Evolutionary conservation across 2,888 invertebrate species (phyloP).

Genomic region (Priocnemis perturbator): DNA sequence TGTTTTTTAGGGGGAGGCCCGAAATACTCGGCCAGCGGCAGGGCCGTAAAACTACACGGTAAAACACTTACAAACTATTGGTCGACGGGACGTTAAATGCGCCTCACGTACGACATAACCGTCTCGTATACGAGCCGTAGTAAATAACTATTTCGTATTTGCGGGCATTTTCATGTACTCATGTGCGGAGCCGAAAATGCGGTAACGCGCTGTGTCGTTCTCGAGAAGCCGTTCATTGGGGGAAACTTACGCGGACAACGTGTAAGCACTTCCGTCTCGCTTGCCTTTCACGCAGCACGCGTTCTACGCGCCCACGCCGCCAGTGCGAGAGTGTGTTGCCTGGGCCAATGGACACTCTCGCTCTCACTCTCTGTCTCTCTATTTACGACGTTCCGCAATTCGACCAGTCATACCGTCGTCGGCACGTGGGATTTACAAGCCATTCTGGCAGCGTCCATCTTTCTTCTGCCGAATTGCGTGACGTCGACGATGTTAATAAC

Average conservation of each 20-base stretch:
- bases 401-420: neutral
- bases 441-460: neutral
- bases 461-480: constrained; percentile 3
- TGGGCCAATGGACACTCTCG: too few species aligned
- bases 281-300: neutral
- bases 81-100: constrained; percentile 50
- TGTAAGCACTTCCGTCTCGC: neutral
- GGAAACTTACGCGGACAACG: neutral
- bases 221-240: constrained; percentile 8
- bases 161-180: constrained; percentile 38
- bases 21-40: constrained; percentile 38
- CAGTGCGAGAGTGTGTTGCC: too few species aligned
- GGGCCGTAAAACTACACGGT: constrained; percentile 56
- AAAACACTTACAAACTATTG: constrained; percentile 59
- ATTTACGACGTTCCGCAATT: neutral
- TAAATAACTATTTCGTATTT: constrained; percentile 48
- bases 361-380: neutral
- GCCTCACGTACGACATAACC: constrained; percentile 54
- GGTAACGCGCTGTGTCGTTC: constrained; percentile 21
- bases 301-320: neutral
- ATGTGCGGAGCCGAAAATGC: constrained; percentile 35
- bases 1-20: constrained; percentile 47
- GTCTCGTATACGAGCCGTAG: constrained; percentile 39
- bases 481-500: too few species aligned
- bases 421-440: neutral